A percentile compares a stretch with the other conserved stretches of the same genome.
These are phyloP conservation scores for Holothuria glaberrima DNA, from an alignment of 35 echinoderm and acorn worm species.

Conservation along the genomic window DNA sequence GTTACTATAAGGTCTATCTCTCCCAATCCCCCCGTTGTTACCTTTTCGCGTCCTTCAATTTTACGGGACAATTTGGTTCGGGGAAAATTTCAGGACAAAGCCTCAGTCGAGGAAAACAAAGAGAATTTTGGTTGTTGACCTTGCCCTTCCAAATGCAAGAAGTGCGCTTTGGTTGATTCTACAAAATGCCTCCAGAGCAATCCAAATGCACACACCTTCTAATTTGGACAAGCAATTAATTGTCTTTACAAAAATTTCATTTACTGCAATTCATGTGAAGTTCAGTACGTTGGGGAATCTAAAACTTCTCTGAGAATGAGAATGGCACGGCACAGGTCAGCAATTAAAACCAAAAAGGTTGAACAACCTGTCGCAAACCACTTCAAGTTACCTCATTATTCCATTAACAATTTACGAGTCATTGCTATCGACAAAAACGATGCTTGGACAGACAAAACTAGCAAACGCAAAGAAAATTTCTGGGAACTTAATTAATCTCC, in stretches of 20 bases:
- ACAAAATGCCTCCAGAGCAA: neutral
- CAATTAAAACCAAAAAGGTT: constrained; percentile 42
- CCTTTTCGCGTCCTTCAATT: neutral
- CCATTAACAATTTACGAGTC: neutral
- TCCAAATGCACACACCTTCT: neutral
- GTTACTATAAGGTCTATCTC: constrained; percentile 7
- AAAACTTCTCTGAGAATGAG: constrained; percentile 14
- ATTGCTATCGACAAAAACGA: constrained; percentile 37
- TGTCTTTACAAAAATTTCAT: constrained; percentile 2
- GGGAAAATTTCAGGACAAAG: neutral
- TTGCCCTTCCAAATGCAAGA: neutral
- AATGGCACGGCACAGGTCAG: constrained; percentile 36
- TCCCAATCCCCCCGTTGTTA: neutral
- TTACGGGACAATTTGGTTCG: neutral
- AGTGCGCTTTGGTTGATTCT: constrained; percentile 2
- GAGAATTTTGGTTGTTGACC: neutral
- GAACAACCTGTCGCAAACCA: constrained; percentile 16
- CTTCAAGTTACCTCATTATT: constrained; percentile 2
- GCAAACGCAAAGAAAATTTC: constrained; percentile 28
- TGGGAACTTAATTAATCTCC: constrained; percentile 12
- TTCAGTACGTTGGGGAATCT: constrained; percentile 27
- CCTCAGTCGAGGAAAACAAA: neutral
- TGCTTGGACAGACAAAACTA: neutral
- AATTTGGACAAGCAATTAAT: neutral
- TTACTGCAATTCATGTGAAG: constrained; percentile 1